Conservation (phyloP, 2,797 vertebrate genomes). For the Gallinago solitaria region DNA sequence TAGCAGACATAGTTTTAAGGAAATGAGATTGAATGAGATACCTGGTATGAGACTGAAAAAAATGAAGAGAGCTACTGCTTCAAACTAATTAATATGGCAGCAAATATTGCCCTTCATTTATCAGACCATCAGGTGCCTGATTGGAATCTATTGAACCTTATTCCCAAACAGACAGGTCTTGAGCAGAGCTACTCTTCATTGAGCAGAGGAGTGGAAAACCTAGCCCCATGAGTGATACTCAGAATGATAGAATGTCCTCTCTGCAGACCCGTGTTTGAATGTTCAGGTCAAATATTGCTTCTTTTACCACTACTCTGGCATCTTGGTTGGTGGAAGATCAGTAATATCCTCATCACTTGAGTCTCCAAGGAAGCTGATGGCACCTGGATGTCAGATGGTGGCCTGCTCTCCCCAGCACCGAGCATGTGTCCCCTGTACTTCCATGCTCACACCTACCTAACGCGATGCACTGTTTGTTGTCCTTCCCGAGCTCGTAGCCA, state of each 20-base stretch:
- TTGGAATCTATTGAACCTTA: neutral
- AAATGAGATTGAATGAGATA: neutral
- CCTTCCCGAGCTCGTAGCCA: constrained; percentile 82
- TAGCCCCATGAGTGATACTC: neutral
- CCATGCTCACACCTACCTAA: constrained; percentile 73
- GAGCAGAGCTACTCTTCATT: neutral
- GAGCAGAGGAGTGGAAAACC: neutral
- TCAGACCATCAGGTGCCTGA: neutral
- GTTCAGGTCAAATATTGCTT: neutral
- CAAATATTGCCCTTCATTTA: neutral
- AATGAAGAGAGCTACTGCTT: neutral
- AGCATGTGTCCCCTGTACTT: neutral
- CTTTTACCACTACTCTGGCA: neutral
- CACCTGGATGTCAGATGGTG: neutral
- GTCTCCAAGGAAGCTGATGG: neutral
- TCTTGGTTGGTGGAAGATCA: neutral
- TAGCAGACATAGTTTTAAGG: neutral
- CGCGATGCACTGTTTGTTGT: constrained; percentile 81
- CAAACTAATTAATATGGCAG: neutral
- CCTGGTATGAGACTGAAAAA: neutral
- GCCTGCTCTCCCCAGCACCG: neutral
- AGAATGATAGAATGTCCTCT: neutral
- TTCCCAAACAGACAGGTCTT: neutral
- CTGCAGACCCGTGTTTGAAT: neutral
- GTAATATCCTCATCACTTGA: accelerated